These are phyloP conservation scores for Crotalus adamanteus DNA, from an alignment of 2,797 vertebrate species.

Conservation along the genomic window DNA sequence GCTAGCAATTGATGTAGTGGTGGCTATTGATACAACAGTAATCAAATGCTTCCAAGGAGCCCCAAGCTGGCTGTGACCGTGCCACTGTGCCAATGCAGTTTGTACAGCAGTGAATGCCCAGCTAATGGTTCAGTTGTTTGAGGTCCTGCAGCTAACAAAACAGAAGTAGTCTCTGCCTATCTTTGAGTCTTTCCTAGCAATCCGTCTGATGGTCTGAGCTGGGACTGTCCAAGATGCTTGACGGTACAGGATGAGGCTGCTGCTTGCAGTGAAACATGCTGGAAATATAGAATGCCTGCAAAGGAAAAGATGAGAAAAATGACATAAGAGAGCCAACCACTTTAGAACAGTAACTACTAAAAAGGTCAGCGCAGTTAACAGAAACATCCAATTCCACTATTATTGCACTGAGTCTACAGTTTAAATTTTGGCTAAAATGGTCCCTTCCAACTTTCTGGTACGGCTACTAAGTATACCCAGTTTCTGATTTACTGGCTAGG, in stretches of 20 bases:
- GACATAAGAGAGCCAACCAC: background rate
- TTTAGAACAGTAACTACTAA: background rate
- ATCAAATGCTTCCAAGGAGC: background rate
- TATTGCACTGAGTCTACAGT: background rate
- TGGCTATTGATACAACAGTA: background rate
- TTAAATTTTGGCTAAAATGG: background rate
- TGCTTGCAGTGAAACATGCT: slow-evolving; percentile 78
- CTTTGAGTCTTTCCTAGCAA: slow-evolving; percentile 69
- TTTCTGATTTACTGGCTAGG: background rate
- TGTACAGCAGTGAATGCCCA: background rate
- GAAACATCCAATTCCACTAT: background rate
- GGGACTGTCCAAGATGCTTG: slow-evolving; percentile 73
- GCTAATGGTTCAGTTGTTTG: background rate
- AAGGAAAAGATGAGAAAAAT: background rate
- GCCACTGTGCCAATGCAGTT: background rate
- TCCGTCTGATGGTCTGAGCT: slow-evolving; percentile 81
- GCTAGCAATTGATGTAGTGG: background rate
- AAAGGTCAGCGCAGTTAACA: background rate
- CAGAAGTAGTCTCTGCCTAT: background rate
- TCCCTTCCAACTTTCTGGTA: background rate
- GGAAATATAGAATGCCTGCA: slow-evolving; percentile 81
- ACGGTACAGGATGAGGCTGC: slow-evolving; percentile 61
- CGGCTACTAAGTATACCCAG: background rate
- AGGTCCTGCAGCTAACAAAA: background rate
- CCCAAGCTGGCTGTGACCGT: background rate